Percentiles rank a stretch among this genome's conserved stretches.
Evolutionary conservation across 2,888 invertebrate genomes (phyloP).

Genomic region (Philaethria dido): DNA sequence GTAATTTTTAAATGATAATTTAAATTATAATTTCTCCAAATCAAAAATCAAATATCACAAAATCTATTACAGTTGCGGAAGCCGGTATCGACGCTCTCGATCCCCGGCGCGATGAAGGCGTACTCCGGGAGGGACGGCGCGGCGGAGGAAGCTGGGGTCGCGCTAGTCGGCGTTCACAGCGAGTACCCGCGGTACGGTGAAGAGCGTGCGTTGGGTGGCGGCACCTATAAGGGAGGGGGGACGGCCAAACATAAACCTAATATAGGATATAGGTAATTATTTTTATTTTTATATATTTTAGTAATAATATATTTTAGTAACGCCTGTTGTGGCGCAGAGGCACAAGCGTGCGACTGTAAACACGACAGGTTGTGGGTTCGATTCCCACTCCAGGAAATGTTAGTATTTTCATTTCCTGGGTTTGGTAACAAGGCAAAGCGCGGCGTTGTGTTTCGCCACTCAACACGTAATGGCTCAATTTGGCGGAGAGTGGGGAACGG

Average conservation of each 20-base stretch:
- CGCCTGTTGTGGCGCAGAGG: no score
- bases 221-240: slow-evolving; percentile 89
- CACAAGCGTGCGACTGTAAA: no score
- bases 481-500: no score
- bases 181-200: slow-evolving; percentile 96
- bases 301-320: not conserved
- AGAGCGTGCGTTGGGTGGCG: slow-evolving; percentile 91
- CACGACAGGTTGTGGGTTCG: no score
- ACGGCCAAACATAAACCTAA: slow-evolving; percentile 95
- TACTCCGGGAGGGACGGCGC: slow-evolving; percentile 85
- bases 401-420: no score
- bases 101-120: slow-evolving; percentile 96
- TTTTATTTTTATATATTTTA: not conserved
- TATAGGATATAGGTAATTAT: slow-evolving; percentile 91
- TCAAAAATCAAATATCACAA: not conserved
- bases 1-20: no score
- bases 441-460: no score
- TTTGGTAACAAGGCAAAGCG: no score
- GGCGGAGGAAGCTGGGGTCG: slow-evolving; percentile 93
- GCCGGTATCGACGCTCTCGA: slow-evolving; percentile 98
- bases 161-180: slow-evolving; percentile 94
- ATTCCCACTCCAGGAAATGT: no score
- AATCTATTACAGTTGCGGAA: slow-evolving; percentile 93
- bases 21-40: no score
- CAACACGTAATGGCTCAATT: no score